Evolutionary conservation across 2,797 vertebrate species (phyloP).

Genomic region (Oreochromis grahami): DNA sequence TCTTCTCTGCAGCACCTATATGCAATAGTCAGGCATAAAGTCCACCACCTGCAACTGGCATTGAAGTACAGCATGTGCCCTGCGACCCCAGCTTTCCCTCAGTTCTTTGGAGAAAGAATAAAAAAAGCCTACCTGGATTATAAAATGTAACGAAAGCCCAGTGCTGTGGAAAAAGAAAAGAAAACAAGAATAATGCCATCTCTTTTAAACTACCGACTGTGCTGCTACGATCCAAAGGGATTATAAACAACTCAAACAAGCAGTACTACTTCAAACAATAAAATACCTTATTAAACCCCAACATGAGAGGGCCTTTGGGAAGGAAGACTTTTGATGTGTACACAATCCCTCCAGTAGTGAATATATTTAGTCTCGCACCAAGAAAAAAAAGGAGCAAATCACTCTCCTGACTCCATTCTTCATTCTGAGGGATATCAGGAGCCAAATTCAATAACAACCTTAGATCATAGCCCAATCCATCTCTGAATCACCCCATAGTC

Average conservation of each 20-base stretch:
- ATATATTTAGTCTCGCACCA: conserved; percentile 66
- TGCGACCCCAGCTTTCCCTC: conserved; percentile 12
- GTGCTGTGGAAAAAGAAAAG: conserved; percentile 8
- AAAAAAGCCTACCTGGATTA: conserved; percentile 42
- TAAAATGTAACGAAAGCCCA: conserved; percentile 5
- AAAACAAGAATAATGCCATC: conserved; percentile 49
- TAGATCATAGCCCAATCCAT: conserved; percentile 63
- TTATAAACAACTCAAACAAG: conserved; percentile 70
- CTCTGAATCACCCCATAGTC: conserved; percentile 67
- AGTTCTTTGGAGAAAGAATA: not conserved
- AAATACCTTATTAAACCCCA: conserved; percentile 73
- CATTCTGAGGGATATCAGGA: conserved; percentile 52
- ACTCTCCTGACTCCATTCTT: conserved; percentile 61
- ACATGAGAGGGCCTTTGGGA: conserved; percentile 69
- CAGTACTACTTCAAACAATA: conserved; percentile 73
- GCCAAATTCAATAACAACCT: conserved; percentile 70
- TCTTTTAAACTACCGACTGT: conserved; percentile 38
- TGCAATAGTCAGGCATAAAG: not conserved
- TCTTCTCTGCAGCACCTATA: not conserved
- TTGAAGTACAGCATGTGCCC: not conserved
- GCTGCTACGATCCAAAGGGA: conserved; percentile 61
- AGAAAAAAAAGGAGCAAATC: conserved; percentile 51
- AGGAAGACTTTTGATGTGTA: conserved; percentile 67
- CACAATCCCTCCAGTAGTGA: conserved; percentile 66
- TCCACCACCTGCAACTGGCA: not conserved